Conservation (phyloP, 2,113 vertebrate genomes). For the Colossoma macropomum region DNA sequence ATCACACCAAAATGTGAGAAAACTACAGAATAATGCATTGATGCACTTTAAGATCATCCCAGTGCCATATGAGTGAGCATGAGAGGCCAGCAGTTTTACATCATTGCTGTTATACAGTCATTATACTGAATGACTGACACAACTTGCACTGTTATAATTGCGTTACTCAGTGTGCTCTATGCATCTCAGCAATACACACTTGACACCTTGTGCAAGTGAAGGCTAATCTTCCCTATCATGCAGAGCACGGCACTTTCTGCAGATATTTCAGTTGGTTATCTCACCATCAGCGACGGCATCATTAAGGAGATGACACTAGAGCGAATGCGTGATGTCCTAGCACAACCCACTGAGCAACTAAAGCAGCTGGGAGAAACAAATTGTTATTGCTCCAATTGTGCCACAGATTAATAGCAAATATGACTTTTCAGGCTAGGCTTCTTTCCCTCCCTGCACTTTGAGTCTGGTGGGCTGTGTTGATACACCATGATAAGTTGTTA, state of each 20-base stretch:
- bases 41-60: background rate
- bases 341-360: slow-evolving; percentile 7
- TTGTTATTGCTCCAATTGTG: slow-evolving; percentile 23
- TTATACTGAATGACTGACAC: slow-evolving; percentile 33
- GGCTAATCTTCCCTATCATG: background rate
- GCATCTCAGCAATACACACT: slow-evolving; percentile 39
- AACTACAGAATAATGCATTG: background rate
- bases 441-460: background rate
- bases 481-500: background rate
- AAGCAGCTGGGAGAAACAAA: slow-evolving; percentile 21
- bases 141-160: slow-evolving; percentile 35
- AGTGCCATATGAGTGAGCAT: slow-evolving; percentile 3
- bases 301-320: slow-evolving; percentile 42
- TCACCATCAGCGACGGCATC: slow-evolving; percentile 43
- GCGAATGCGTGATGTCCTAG: slow-evolving; percentile 29
- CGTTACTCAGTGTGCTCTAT: background rate
- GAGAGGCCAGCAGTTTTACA: background rate
- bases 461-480: background rate
- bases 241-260: slow-evolving; percentile 10
- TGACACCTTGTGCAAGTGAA: slow-evolving; percentile 31
- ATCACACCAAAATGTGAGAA: background rate
- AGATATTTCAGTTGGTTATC: slow-evolving; percentile 47
- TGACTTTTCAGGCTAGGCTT: background rate
- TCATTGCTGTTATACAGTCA: slow-evolving; percentile 22
- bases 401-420: background rate